phyloP scores from a whole-genome alignment of 2,113 vertebrate species.

The Oreotrochilus melanogaster region DNA sequence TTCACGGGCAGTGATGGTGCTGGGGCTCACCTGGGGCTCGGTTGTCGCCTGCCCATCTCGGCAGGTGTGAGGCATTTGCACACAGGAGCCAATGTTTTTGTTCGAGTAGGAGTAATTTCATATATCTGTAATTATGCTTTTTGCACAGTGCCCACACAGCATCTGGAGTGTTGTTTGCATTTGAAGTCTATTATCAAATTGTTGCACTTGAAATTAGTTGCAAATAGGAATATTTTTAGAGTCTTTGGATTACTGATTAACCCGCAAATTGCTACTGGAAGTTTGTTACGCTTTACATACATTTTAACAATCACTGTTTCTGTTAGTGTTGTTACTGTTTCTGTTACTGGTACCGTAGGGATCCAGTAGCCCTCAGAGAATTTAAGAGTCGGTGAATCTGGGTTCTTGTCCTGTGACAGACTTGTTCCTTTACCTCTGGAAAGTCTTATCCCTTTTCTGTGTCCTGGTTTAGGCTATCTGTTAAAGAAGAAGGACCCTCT shows the following conservation, averaged over 20 bases:
- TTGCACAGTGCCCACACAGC: not conserved
- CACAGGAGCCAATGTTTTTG: too few relatives aligned
- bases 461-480: not conserved
- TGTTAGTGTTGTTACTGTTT: not conserved
- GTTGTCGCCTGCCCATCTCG: too few relatives aligned
- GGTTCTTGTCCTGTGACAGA: not conserved
- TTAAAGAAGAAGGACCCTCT: not conserved
- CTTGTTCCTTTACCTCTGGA: fast-evolving
- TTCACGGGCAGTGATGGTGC: too few relatives aligned
- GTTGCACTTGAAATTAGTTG: not conserved
- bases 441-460: not conserved
- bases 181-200: not conserved
- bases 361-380: not conserved
- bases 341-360: too few relatives aligned
- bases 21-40: too few relatives aligned
- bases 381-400: not conserved
- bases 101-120: not conserved
- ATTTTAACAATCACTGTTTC: not conserved
- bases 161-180: not conserved
- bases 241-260: not conserved
- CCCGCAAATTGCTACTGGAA: not conserved
- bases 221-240: not conserved
- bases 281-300: fast-evolving
- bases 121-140: not conserved
- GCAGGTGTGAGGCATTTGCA: too few relatives aligned